Percentiles rank a stretch among this genome's conserved stretches.
phyloP scores from a whole-genome alignment of 1,140 invertebrate genomes.

The Panulirus ornatus region DNA sequence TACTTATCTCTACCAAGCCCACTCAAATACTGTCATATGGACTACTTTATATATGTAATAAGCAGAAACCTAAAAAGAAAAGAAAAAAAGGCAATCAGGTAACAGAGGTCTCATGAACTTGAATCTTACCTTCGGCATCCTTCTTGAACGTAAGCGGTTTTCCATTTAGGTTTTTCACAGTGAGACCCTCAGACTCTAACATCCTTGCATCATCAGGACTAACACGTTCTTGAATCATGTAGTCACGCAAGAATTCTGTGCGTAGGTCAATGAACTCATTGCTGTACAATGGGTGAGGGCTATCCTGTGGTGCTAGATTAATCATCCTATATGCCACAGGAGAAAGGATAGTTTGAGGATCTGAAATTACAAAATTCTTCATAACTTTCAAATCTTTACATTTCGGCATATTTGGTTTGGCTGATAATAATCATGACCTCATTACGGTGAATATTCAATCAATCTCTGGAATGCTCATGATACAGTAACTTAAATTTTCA shows the following conservation, averaged over 20 bases:
- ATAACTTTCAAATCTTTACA: no score
- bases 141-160: constrained; percentile 34
- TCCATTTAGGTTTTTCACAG: constrained; percentile 27
- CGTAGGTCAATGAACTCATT: constrained; percentile 3
- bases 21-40: no score
- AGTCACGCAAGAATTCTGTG: constrained; percentile 33
- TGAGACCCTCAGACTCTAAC: constrained; percentile 6
- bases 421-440: no score
- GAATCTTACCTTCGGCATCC: constrained; percentile 12
- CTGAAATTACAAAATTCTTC: background rate
- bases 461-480: no score
- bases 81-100: background rate
- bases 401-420: no score
- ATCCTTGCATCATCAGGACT: background rate
- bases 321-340: background rate
- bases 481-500: no score
- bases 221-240: constrained; percentile 24
- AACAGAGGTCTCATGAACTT: background rate
- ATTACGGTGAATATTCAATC: no score
- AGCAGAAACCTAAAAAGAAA: background rate
- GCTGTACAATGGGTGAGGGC: constrained; percentile 21
- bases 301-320: constrained; percentile 24
- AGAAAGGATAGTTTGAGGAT: background rate
- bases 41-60: no score
- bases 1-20: background rate